Base-by-base conservation (phyloP, 2,113 vertebrate genomes). In the Pachycephala philippinensis region DNA sequence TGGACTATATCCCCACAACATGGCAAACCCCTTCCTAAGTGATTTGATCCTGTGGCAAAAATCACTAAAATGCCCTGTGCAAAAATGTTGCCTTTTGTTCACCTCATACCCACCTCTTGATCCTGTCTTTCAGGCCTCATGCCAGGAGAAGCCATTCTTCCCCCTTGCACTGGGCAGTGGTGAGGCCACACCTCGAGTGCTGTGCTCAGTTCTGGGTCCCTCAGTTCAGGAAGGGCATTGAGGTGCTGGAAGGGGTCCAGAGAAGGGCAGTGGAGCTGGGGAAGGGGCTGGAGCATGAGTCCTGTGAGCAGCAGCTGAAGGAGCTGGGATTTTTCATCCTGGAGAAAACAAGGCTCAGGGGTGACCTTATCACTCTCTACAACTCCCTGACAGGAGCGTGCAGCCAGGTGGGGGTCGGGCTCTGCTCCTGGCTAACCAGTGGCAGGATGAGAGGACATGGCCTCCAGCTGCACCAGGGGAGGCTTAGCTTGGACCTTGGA, bases 211-310 rank as follows among this genome's bases (percentile, higher is more conserved):
- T n/a, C 53, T 60, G 77, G 33, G 13, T 4, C 9, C 24, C 39
- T 61, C n/a, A 3, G 0, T 15, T 61, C 40, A 40, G 39, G 24
- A 45, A 53, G 17, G 78, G 15, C n/a, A 13, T 0, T 10, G 53
- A 68, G 28, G 16, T 18, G 11, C 28, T 19, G 39, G 11, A 60
- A 26, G 1, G 12, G 6, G 5, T 9, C 33, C 45, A 53, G n/a
- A 22, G 30, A 60, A 68, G 11, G 6, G 30, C 5, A 31, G 0
- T 7, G 39, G 28, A 45, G 53, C 33, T 75, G n/a, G 11, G 21
- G 21, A 53, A 40, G 15, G 13, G 45, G 28, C 19, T 68, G 70
- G 39, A 75, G 53, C 37, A 3, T 3, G 6, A 33, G 7, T 26
- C 19, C 28, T 17, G 1, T 10, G 39, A 74, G 15, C 10, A 60